Evolutionary conservation across 2,888 invertebrate genomes (phyloP).

Genomic region (Mesorhabditis spiculigera): DNA sequence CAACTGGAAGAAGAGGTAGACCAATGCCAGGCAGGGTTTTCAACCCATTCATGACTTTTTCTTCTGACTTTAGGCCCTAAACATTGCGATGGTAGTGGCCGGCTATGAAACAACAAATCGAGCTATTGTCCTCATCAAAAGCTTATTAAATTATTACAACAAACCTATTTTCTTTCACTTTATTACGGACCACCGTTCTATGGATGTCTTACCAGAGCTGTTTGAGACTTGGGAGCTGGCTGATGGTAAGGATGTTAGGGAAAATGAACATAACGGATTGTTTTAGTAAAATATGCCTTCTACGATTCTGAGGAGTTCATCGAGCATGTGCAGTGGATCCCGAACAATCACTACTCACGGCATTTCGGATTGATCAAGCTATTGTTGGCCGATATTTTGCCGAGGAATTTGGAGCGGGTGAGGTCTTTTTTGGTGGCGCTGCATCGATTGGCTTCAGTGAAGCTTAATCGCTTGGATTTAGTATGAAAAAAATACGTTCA

Average conservation of each 20-base stretch:
- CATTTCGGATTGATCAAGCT: slow-evolving; percentile 29
- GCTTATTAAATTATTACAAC: neutral
- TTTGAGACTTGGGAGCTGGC: slow-evolving; percentile 24
- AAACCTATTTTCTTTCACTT: neutral
- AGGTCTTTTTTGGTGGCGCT: too few species aligned
- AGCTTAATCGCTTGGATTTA: too few species aligned
- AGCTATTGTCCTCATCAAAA: neutral
- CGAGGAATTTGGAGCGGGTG: slow-evolving; percentile 16
- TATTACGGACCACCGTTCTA: neutral
- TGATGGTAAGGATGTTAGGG: slow-evolving; percentile 13
- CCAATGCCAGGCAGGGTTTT: neutral
- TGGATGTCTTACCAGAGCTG: slow-evolving; percentile 9
- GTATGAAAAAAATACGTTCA: too few species aligned
- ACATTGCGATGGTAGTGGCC: neutral
- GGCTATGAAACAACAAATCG: neutral
- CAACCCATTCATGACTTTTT: neutral
- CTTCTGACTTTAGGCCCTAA: neutral
- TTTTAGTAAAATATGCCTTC: slow-evolving; percentile 18
- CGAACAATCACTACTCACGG: slow-evolving; percentile 33
- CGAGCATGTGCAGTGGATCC: slow-evolving; percentile 29
- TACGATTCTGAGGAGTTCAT: slow-evolving; percentile 20
- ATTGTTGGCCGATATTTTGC: slow-evolving; percentile 25
- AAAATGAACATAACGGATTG: neutral
- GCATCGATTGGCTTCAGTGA: too few species aligned
- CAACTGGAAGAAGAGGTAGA: neutral